Base-by-base conservation (phyloP, 2,797 vertebrate species). In the Chloroceryle inda region DNA sequence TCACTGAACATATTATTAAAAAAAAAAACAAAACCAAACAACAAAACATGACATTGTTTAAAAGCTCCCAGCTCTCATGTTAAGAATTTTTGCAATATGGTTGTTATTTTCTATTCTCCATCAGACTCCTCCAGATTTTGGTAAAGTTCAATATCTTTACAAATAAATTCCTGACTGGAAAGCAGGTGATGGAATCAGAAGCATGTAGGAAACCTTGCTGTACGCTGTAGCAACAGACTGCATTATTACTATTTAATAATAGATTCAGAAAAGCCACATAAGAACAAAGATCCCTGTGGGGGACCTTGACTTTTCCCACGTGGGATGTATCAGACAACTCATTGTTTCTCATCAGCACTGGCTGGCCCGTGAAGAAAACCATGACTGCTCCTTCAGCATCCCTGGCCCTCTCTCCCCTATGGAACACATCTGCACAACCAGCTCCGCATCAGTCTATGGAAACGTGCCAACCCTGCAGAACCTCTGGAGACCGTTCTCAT, bases 391-490 rank as follows among this genome's bases (percentile, higher is more conserved):
- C 23, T 56, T 29, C 52, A 53, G 56, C 31, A 17, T 9, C 71
- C 22, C 35, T 37, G 29, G 10, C 69, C 31, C 35, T 38, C 45
- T 55, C 33, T 61, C 3, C 61, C 11, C 2, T 3, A 6, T 1
- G 31, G 59, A 53, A 33, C 49, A n/a, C 56, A 26, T 8, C 23
- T 26, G 38, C 20, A 68, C 31, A n/a, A 49, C 16, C 0, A 4
- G 33, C 13, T 59, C 35, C 1, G 1, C 5, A 2, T 7, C 53
- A n/a, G n/a, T 0, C 55, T 12, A 0, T 0, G 8, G 62, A 13
- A 22, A 40, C 0, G 0, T 4, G 31, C 13, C 11, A 31, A 7
- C 23, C 5, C 40, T 35, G 49, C 31, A 6, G 4, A 15, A 19
- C 42, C 56, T 11, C 50, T 27, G 56, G 44, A 76, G 31, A 35